These are phyloP conservation scores for Grantiella picta DNA, from an alignment of 2,113 vertebrate species.

Conservation along the genomic window DNA sequence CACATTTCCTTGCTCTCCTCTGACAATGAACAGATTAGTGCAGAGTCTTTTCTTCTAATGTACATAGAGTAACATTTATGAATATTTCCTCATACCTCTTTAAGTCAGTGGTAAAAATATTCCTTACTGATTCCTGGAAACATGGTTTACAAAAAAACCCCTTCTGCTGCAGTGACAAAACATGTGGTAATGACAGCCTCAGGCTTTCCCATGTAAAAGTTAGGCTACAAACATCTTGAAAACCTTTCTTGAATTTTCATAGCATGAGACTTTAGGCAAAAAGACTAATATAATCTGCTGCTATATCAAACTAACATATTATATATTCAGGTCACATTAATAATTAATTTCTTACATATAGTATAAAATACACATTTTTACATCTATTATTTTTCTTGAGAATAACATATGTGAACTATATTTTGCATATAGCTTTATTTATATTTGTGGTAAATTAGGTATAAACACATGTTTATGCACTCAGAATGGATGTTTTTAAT, in stretches of 20 bases:
- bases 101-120: neutral
- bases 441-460: neutral
- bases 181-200: neutral
- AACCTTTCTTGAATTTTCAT: constrained; percentile 20
- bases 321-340: constrained; percentile 44
- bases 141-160: neutral
- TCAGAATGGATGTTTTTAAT: neutral
- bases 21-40: neutral
- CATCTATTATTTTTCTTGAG: constrained; percentile 8
- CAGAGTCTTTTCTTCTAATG: neutral
- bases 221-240: constrained; percentile 18
- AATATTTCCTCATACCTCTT: neutral
- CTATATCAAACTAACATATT: constrained; percentile 17
- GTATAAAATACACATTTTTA: neutral
- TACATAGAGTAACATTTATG: neutral
- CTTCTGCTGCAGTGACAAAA: neutral
- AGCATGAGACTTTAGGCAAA: constrained; percentile 7
- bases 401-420: neutral
- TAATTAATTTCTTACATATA: constrained; percentile 11
- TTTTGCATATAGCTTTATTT: constrained; percentile 10
- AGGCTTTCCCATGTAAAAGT: neutral
- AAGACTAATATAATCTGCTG: constrained; percentile 3
- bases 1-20: neutral
- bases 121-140: neutral
- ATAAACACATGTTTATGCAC: neutral